Percentiles rank a stretch among this genome's conserved stretches.
These are phyloP conservation scores for Vulpes lagopus DNA, from an alignment of 2,113 vertebrate genomes.

Conservation along the genomic window DNA sequence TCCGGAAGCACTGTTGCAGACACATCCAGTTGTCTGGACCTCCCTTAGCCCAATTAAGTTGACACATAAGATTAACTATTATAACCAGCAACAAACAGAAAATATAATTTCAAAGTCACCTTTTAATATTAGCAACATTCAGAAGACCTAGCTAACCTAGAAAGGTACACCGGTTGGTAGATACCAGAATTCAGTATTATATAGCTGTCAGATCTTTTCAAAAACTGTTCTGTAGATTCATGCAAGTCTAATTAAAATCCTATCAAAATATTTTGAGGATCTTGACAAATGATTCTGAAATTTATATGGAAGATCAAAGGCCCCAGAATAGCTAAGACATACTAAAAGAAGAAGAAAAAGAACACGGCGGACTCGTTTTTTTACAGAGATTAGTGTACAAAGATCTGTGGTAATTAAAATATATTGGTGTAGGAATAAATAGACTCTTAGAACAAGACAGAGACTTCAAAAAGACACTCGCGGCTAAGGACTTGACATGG, in stretches of 20 bases:
- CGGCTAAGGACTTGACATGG: neutral
- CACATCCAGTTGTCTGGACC: neutral
- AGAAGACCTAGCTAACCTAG: neutral
- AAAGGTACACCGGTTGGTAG: neutral
- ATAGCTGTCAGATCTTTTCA: neutral
- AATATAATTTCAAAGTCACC: neutral
- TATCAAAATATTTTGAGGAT: constrained; percentile 41
- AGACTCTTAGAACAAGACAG: neutral
- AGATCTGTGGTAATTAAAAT: neutral
- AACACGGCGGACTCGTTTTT: neutral
- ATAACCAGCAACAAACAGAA: neutral
- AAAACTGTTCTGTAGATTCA: neutral
- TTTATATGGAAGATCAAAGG: neutral
- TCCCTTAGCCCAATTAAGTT: neutral
- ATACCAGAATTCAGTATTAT: constrained; percentile 12
- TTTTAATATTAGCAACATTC: constrained; percentile 24
- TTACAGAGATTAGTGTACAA: neutral
- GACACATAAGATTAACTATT: neutral
- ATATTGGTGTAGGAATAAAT: neutral
- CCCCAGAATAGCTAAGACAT: neutral
- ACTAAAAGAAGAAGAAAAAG: constrained; percentile 13
- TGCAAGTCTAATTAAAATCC: neutral
- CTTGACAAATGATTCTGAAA: constrained; percentile 36
- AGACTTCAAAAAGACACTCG: neutral
- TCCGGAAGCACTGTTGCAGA: neutral